Conservation (phyloP, 1,140 invertebrate species). For the Branchinecta lindahli region DNA sequence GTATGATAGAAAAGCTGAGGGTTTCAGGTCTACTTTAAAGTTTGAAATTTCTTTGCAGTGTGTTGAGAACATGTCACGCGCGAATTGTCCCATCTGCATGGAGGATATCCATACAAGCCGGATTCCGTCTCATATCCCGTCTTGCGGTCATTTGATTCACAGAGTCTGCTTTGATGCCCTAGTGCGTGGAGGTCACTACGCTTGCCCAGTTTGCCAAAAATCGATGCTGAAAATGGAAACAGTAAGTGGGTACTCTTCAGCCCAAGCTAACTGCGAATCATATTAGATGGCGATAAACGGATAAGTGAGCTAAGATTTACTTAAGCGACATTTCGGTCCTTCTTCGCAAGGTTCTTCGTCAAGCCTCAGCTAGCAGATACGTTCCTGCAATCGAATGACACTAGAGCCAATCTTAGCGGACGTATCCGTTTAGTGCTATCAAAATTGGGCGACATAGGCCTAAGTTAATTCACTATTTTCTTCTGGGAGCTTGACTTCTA, state of each 20-base stretch:
- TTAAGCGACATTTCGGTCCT: too few relatives aligned
- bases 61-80: slow-evolving; percentile 66
- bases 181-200: slow-evolving; percentile 56
- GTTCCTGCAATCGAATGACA: too few relatives aligned
- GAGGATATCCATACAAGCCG: slow-evolving; percentile 77
- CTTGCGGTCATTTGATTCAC: slow-evolving; percentile 69
- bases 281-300: too few relatives aligned
- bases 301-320: too few relatives aligned
- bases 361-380: too few relatives aligned
- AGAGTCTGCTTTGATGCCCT: slow-evolving; percentile 62
- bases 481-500: too few relatives aligned
- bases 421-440: too few relatives aligned
- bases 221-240: slow-evolving; percentile 66
- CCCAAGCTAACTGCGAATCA: too few relatives aligned
- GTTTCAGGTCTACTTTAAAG: not conserved
- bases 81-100: slow-evolving; percentile 70
- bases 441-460: too few relatives aligned
- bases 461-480: too few relatives aligned
- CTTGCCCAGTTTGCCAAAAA: slow-evolving; percentile 69
- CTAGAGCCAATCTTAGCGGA: too few relatives aligned
- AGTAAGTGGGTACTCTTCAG: slow-evolving; percentile 27
- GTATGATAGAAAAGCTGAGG: not conserved
- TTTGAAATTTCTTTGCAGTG: slow-evolving; percentile 41
- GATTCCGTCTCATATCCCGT: slow-evolving; percentile 66
- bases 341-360: too few relatives aligned